These are phyloP conservation scores for Thunnus maccoyii DNA, from an alignment of 2,113 vertebrate genomes.

Conservation along the genomic window DNA sequence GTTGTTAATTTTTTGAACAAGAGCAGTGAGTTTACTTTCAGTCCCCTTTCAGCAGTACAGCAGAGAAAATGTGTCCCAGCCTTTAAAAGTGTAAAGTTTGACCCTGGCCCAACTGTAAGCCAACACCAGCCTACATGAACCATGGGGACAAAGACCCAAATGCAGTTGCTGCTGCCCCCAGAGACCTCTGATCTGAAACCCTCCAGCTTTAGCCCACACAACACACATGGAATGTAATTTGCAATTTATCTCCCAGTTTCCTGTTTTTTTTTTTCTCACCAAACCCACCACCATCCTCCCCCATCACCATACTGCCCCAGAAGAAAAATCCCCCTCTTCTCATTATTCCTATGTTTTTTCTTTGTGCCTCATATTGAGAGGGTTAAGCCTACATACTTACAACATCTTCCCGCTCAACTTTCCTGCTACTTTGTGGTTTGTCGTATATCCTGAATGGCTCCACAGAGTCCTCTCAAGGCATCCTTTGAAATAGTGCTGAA, in stretches of 20 bases:
- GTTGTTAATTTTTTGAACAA: not conserved
- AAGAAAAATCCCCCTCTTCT: constrained; percentile 22
- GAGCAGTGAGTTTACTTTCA: constrained; percentile 17
- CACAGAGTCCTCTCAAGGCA: constrained; percentile 46
- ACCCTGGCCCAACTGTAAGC: constrained; percentile 72
- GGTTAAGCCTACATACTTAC: constrained; percentile 34
- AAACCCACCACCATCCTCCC: constrained; percentile 35
- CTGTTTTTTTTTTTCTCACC: constrained; percentile 44
- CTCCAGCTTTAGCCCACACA: constrained; percentile 56
- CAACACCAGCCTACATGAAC: constrained; percentile 70
- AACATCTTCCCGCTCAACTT: constrained; percentile 29
- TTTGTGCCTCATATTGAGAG: constrained; percentile 43
- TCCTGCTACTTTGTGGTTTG: constrained; percentile 48
- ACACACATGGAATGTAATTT: constrained; percentile 71
- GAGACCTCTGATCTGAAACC: constrained; percentile 50
- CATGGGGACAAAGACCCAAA: constrained; percentile 63
- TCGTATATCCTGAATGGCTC: constrained; percentile 18
- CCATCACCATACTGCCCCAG: constrained; percentile 19
- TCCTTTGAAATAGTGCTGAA: constrained; percentile 54
- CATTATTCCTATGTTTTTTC: constrained; percentile 30
- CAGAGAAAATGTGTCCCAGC: constrained; percentile 21
- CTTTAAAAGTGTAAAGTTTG: constrained; percentile 46
- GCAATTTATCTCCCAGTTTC: constrained; percentile 67
- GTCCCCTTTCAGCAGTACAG: not conserved
- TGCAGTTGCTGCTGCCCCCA: constrained; percentile 49